Evolutionary conservation across 2,797 vertebrate genomes (phyloP), one percentile per base, ranked within the genome.

Genomic region (Malacoctenus gilli): DNA sequence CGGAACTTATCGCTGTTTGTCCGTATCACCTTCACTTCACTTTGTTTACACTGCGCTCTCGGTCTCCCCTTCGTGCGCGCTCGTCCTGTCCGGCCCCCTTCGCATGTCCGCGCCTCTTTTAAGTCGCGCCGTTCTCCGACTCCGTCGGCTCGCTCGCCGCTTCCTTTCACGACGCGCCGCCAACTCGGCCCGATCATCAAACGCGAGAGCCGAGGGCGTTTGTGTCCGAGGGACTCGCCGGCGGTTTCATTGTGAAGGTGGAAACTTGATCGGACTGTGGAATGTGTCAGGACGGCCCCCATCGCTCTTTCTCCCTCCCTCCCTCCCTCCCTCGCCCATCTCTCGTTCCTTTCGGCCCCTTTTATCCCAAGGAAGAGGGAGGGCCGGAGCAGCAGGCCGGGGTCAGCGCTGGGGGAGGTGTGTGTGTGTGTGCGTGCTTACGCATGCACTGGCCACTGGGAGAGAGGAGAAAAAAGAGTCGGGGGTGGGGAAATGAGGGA

Each of bases 241-340:
- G 59, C 55, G 44, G 36, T 68, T 80, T 79, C 59, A 77, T 85
- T 84, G 73, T 80, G 64, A 65, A 80, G 81, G 61, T 73, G 62
- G 89, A 89, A 91, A 89, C 80, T 78, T 85, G 86, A 90, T 89
- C 83, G 2, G 70, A 34, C 71, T 73, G 65, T 83, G 88, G 90
- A 91, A 92, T 92, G 83, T 86, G 74, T 83, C 77, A 77, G 76
- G 72, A 62, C 68, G 34, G 57, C 78, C 79, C 71, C 72, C 60
- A 12, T 32, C 8, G 15, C 32, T 18, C 40, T 8, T 44, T 28
- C 64, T 18, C 43, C 20, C 42, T 42, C 41, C 25, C 44, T 8
- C 39, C 22, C 40, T 9, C 11, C 13, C 19, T 23, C 11, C 9
- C 15, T 21, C 38, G 38, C 39, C 30, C 54, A 39, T 46, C 41